Evolutionary conservation across 2,797 vertebrate species (phyloP), one percentile per base, ranked within the genome.

Genomic region (Periophthalmus magnuspinnatus): DNA sequence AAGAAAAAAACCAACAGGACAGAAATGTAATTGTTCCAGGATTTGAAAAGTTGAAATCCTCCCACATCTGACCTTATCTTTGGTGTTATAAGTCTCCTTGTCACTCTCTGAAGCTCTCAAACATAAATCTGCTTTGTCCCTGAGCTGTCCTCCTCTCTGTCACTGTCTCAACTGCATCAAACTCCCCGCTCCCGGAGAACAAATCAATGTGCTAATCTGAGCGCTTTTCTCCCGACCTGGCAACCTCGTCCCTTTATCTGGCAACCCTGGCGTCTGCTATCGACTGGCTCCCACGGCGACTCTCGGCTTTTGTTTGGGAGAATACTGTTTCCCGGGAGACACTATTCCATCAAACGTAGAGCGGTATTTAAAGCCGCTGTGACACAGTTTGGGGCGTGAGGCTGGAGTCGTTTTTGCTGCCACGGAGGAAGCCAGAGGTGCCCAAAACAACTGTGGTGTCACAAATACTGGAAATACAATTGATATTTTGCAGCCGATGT

Each of bases 151-250:
- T 58, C 52, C 21, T 67, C 32, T 72, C 41, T 5, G 41, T 45
- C 75, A 65, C 24, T 38, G 56, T 50, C 76, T 58, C n/a, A n/a
- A n/a, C 19, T 8, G 77, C 76, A 66, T 47, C 65, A 60, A 63
- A 57, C 79, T 76, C 82, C 69, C 75, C 71, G 78, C 58, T 58
- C 68, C 7, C 33, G 38, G 28, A 33, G 73, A 81, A 58, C 62
- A 68, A 79, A 90, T 91, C 84, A 65, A 90, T 91, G 76, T 64
- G 65, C 77, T 86, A 90, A 92, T 91, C 86, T 76, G 79, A 72
- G 75, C 80, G 61, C 72, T 82, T 86, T 69, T 81, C 74, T 77
- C 72, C 79, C 80, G 78, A 84, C 65, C 79, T 79, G 79, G 74
- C 71, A 81, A 82, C 45, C 71, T 69, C 57, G 66, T 73, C 67